Evolutionary conservation across 2,797 vertebrate species (phyloP), one percentile per base, ranked within the genome.

Genomic region (Atherinosoma microstoma): DNA sequence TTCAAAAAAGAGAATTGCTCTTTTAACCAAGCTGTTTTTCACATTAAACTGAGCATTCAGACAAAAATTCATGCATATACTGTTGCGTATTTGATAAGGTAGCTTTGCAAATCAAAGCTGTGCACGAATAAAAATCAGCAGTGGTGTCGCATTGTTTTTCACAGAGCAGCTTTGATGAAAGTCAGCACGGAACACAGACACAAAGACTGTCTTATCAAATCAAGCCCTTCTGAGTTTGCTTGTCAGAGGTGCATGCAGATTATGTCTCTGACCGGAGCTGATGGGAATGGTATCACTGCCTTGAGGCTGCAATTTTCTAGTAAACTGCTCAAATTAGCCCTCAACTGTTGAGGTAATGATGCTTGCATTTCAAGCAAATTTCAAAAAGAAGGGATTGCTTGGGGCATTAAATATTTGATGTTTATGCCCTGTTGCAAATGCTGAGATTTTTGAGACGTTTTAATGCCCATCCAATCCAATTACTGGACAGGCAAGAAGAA

Each of bases 361-460:
- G 59, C 30, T 67, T 56, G 10, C 51, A 18, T 74, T 77, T 77
- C 56, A 70, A 73, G 27, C 15, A 59, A 42, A 80, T 70, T 45
- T 66, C 0, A 32, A 45, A 18, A 47, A 75, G 34, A 65, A n/a
- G 13, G n/a, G 20, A 10, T 71, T 56, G 49, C 72, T 49, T 3
- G 2, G 6, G 67, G 56, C 22, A 20, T 2, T 10, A 62, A 1
- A n/a, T n/a, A 36, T 80, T 79, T 67, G 65, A 71, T 71, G 71
- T 70, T 82, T 67, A 54, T 40, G 40, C 58, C 8, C 58, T 73
- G 69, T 83, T 82, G 47, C 66, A 79, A 35, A 70, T 66, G 61
- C 29, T 42, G 61, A 60, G n/a, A 62, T 42, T 32, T 29, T 57
- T 68, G 58, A 15, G 35, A 56, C 20, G 38, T 64, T 78, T 75